Conservation (phyloP, 2,888 invertebrate genomes). For the Phengaris alcon region DNA sequence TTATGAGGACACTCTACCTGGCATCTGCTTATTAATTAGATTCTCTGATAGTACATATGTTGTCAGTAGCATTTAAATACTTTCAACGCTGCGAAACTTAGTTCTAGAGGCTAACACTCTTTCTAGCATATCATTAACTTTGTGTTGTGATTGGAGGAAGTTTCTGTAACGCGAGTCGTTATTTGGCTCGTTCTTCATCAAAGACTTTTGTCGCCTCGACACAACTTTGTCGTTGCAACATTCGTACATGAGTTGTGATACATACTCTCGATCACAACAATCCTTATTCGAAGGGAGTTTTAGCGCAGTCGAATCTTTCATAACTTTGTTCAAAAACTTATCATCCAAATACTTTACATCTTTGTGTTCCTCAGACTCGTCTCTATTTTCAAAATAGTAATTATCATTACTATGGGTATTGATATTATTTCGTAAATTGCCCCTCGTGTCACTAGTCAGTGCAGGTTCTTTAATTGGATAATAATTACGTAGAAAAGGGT, state of each 20-base stretch:
- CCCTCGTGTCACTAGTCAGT: neutral
- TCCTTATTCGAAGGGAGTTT: slow-evolving; percentile 33
- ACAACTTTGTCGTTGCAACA: slow-evolving; percentile 44
- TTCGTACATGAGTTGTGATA: slow-evolving; percentile 38
- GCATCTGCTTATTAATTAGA: neutral
- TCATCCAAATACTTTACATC: neutral
- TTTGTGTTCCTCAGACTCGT: neutral
- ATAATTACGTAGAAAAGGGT: neutral
- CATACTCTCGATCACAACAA: slow-evolving; percentile 38
- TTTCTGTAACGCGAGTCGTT: slow-evolving; percentile 60
- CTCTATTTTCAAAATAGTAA: neutral
- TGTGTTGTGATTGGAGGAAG: slow-evolving; percentile 64
- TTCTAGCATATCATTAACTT: slow-evolving; percentile 66
- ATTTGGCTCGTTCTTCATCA: slow-evolving; percentile 47
- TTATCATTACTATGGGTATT: neutral
- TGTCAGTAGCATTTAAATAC: slow-evolving; percentile 33
- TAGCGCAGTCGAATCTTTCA: neutral
- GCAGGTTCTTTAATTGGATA: neutral
- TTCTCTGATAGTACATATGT: too few relatives aligned
- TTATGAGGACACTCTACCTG: too few relatives aligned
- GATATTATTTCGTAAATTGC: neutral
- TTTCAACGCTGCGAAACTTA: slow-evolving; percentile 51
- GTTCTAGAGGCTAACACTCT: slow-evolving; percentile 54
- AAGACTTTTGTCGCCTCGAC: slow-evolving; percentile 53
- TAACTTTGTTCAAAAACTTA: neutral